Evolutionary conservation across 2,888 invertebrate genomes (phyloP).

Genomic region (Saturnia japonica): DNA sequence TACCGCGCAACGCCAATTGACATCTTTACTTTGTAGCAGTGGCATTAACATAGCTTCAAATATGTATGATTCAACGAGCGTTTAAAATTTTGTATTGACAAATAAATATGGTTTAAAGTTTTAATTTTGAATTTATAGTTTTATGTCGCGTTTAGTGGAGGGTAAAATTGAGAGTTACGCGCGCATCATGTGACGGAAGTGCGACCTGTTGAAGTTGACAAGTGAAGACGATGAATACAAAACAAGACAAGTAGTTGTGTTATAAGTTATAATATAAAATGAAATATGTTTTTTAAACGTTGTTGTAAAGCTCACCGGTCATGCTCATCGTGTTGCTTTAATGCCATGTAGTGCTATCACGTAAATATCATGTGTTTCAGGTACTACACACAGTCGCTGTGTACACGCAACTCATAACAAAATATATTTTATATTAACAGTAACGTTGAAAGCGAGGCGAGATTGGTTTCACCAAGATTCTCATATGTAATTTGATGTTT

Average conservation of each 20-base stretch:
- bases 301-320: conserved; percentile 20
- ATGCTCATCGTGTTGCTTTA: conserved; percentile 34
- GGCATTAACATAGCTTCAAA: not conserved
- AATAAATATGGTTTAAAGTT: no score
- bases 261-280: conserved; percentile 16
- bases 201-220: no score
- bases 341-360: conserved; percentile 39
- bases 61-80: not conserved
- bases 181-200: no score
- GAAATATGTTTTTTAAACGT: conserved; percentile 20
- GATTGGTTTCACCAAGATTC: no score
- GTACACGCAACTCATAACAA: conserved; percentile 1
- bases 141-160: no score
- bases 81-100: not conserved
- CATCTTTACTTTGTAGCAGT: conserved; percentile 26
- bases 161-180: no score
- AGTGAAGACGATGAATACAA: no score
- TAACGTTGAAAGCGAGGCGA: not conserved
- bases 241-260: not conserved
- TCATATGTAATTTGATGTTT: no score
- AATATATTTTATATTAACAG: not conserved
- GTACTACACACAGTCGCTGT: conserved; percentile 26
- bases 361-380: conserved; percentile 34
- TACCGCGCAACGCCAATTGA: conserved; percentile 10
- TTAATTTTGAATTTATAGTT: no score